Evolutionary conservation across 2,113 vertebrate genomes (phyloP).

Genomic region (Hemiscyllium ocellatum): DNA sequence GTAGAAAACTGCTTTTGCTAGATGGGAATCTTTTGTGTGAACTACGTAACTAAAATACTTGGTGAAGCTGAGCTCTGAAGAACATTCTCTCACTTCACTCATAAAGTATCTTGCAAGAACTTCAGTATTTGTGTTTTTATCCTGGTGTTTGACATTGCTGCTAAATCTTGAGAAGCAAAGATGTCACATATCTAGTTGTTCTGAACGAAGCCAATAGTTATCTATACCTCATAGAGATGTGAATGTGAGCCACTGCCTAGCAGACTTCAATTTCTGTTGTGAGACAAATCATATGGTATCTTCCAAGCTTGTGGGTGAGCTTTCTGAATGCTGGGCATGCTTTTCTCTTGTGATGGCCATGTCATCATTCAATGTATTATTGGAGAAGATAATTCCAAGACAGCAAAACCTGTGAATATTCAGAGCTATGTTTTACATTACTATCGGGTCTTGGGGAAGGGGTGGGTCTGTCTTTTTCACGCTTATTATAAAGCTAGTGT

Average conservation of each 20-base stretch:
- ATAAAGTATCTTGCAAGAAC: background rate
- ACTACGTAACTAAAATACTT: background rate
- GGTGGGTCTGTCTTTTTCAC: too few relatives aligned
- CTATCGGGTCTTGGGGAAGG: too few relatives aligned
- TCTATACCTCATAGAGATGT: background rate
- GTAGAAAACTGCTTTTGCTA: background rate
- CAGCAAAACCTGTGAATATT: too few relatives aligned
- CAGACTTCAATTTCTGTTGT: background rate
- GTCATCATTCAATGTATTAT: too few relatives aligned
- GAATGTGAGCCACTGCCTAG: background rate
- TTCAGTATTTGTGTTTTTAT: background rate
- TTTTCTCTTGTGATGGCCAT: too few relatives aligned
- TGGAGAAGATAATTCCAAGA: too few relatives aligned
- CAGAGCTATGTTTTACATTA: too few relatives aligned
- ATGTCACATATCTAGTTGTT: background rate
- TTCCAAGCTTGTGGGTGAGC: too few relatives aligned
- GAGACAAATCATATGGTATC: too few relatives aligned
- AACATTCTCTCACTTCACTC: background rate
- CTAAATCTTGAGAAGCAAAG: background rate
- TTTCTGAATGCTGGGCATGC: too few relatives aligned
- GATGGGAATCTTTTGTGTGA: background rate
- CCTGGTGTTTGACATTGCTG: background rate
- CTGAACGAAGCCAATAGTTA: background rate
- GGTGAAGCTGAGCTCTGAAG: background rate
- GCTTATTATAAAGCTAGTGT: too few relatives aligned